Evolutionary conservation across 2,113 vertebrate species (phyloP), one percentile per base, ranked within the genome.

Genomic region (Alethe diademata): DNA sequence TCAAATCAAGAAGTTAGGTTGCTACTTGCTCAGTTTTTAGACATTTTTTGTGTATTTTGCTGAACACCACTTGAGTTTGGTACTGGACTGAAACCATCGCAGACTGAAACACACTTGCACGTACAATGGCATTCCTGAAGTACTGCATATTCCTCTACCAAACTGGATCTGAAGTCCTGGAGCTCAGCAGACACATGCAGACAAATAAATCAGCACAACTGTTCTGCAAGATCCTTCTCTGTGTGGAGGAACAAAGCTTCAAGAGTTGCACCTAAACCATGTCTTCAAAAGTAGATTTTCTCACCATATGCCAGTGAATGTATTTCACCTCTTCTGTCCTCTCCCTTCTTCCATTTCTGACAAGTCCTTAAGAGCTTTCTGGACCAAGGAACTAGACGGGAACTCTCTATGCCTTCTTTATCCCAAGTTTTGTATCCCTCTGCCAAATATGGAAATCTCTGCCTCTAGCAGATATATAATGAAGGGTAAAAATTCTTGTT

Each of bases 81-180:
- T 40, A 72, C 57, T 71, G 19, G 7, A 50, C 26, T 40, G 60
- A 78, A 90, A 51, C 33, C 33, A 33, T 3, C 43, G 26, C 28
- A 36, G 5, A 1, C 40, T 40, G 40, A 40, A 14, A 40, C 22
- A 70, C 23, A 42, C 60, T 45, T 5, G 0, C 29, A 66, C 0
- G 3, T 28, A 53, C 8, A 71, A 7, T 15, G 13, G 33, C 23
- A 47, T 53, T 88, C 67, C 65, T 31, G 19, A 72, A 64, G 23
- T 73, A 47, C 12, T 53, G 22, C 15, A n/a, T 22, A 18, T 50
- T 92, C 64, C 60, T 80, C 54, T 62, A 13, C 16, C 18, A 70
- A 66, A 73, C 4, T 2, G 1, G 9, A 90, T 57, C 31, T 72
- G n/a, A 61, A 76, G 22, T 70, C 23, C 58, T 4, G 12, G 24